A percentile compares a stretch with the other conserved stretches of the same genome.
These are phyloP conservation scores for Scelioninae gen. 1 DNA, from an alignment of 2,888 invertebrate genomes.

Conservation along the genomic window DNA sequence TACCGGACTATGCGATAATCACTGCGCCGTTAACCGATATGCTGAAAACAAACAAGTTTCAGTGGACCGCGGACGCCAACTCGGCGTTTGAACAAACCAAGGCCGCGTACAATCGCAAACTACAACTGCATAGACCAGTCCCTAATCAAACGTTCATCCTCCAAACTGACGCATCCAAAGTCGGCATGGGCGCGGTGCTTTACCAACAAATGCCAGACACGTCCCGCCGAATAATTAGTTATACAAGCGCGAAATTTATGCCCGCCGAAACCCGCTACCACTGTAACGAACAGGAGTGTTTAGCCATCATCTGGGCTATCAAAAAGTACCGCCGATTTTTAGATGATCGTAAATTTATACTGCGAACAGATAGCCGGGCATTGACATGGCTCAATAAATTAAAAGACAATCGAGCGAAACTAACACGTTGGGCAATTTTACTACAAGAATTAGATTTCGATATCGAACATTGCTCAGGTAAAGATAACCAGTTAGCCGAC, in stretches of 20 bases:
- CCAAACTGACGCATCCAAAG: constrained; percentile 1
- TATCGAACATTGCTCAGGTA: no score
- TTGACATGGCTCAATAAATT: no score
- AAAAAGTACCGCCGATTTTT: not conserved
- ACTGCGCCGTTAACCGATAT: not conserved
- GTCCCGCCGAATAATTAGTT: not conserved
- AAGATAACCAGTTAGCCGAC: no score
- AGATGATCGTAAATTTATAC: no score
- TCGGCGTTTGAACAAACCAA: not conserved
- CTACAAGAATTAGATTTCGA: no score
- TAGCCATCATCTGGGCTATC: no score
- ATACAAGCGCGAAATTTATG: constrained; percentile 38
- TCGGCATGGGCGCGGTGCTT: constrained; percentile 4
- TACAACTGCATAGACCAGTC: not conserved
- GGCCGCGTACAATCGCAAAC: not conserved
- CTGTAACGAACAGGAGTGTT: not conserved
- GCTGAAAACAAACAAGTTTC: not conserved
- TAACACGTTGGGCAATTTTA: no score
- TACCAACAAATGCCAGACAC: not conserved
- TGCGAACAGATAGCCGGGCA: no score
- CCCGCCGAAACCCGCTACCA: not conserved
- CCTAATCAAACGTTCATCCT: not conserved
- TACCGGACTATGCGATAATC: not conserved
- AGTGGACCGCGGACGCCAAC: no score
- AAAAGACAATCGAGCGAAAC: no score